phyloP scores from a whole-genome alignment of 2,888 invertebrate genomes.

The Arge pagana region DNA sequence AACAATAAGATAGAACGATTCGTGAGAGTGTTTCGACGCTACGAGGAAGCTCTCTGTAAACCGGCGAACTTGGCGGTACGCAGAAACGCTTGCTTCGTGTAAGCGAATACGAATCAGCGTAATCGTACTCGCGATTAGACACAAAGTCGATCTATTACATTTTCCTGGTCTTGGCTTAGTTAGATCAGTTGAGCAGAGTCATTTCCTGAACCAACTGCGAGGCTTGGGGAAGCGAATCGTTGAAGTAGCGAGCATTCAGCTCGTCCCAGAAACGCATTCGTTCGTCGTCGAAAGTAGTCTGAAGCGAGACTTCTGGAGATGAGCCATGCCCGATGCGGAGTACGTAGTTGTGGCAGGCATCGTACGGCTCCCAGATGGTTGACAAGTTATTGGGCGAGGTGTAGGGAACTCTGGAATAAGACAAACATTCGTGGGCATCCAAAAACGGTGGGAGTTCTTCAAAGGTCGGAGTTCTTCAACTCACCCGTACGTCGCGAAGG shows the following conservation, averaged over 20 bases:
- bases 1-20: no score
- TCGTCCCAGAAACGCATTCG: slow-evolving; percentile 34
- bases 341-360: slow-evolving; percentile 21
- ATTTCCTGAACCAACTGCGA: no score
- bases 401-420: not conserved
- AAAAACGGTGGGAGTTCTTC: not conserved
- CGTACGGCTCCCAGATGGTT: slow-evolving; percentile 33
- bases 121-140: no score
- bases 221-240: no score
- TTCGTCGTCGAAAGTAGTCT: slow-evolving; percentile 15
- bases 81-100: no score
- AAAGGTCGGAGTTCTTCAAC: not conserved
- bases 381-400: not conserved
- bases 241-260: slow-evolving; percentile 3
- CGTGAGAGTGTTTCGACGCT: no score
- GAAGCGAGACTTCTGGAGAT: slow-evolving; percentile 9
- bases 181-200: no score
- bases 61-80: no score
- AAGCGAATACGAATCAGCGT: no score
- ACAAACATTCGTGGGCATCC: not conserved
- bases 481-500: slow-evolving; percentile 30
- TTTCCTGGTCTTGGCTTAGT: no score
- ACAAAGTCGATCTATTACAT: no score
- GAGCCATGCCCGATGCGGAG: slow-evolving; percentile 32
- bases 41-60: no score